These are phyloP conservation scores for Rhinoderma darwinii DNA, from an alignment of 2,113 vertebrate genomes.

Conservation along the genomic window DNA sequence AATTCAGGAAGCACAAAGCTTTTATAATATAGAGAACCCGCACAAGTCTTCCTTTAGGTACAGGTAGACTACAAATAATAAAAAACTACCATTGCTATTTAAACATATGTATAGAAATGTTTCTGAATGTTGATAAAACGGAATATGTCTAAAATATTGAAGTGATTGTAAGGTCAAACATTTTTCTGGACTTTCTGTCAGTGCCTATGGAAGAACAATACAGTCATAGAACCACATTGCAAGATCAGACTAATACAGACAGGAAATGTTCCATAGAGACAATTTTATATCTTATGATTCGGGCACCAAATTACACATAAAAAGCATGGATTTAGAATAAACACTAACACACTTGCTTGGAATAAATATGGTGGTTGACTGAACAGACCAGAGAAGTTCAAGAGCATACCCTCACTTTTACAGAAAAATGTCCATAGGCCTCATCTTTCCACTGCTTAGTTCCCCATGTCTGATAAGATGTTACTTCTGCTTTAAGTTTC, in stretches of 20 bases:
- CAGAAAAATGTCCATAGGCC: constrained; percentile 27
- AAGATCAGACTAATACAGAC: not conserved
- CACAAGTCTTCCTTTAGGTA: too few relatives aligned
- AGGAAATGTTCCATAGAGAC: not conserved
- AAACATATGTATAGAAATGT: too few relatives aligned
- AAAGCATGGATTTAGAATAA: not conserved
- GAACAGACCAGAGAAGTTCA: constrained; percentile 9
- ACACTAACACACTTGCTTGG: not conserved
- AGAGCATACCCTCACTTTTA: constrained; percentile 3
- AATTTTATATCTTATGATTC: not conserved
- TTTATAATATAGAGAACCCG: too few relatives aligned
- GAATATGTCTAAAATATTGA: too few relatives aligned
- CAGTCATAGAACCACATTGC: not conserved
- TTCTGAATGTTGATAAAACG: too few relatives aligned
- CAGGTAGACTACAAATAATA: too few relatives aligned
- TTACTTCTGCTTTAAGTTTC: constrained; percentile 60
- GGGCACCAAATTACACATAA: not conserved
- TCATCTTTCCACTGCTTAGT: constrained; percentile 37
- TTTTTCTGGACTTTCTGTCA: not conserved
- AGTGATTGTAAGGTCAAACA: too few relatives aligned
- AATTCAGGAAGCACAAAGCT: too few relatives aligned
- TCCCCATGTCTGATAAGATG: constrained; percentile 45
- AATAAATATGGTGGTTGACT: constrained; percentile 3
- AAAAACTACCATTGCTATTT: too few relatives aligned
- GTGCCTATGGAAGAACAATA: not conserved